These are phyloP conservation scores for Yponomeuta malinellus DNA, from an alignment of 2,888 invertebrate species.

Conservation along the genomic window DNA sequence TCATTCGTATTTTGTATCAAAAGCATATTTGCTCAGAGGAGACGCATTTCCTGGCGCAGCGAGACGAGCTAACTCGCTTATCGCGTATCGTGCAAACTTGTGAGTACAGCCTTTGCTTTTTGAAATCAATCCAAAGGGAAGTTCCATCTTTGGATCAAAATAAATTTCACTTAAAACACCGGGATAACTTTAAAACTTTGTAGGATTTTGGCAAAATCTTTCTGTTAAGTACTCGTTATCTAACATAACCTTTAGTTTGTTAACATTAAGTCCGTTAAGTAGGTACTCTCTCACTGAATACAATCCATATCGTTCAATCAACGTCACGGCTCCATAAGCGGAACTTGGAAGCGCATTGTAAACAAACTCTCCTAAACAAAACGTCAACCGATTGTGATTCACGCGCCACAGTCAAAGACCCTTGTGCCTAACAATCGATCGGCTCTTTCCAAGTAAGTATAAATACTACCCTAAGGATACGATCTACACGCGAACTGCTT, in stretches of 20 bases:
- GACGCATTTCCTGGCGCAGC: constrained; percentile 11
- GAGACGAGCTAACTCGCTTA: constrained; percentile 11
- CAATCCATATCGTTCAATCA: not conserved
- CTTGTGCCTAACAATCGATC: constrained; percentile 17
- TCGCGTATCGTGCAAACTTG: not conserved
- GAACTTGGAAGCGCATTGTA: not conserved
- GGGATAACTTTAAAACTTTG: no score
- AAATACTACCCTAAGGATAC: not conserved
- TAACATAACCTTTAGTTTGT: not conserved
- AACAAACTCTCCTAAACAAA: not conserved
- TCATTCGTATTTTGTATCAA: not conserved
- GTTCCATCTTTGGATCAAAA: not conserved
- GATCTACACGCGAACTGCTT: not conserved
- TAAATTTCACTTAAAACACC: no score
- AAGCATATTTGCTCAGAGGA: constrained; percentile 1
- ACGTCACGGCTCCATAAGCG: not conserved
- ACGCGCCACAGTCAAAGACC: constrained; percentile 15
- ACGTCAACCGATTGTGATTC: constrained; percentile 17
- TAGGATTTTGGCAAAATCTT: not conserved
- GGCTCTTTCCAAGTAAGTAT: constrained; percentile 9
- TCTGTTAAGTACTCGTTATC: not conserved
- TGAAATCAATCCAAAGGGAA: not conserved
- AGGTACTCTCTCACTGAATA: not conserved
- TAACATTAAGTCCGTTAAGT: not conserved
- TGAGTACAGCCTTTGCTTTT: not conserved